Conservation (phyloP, 2,888 invertebrate species). For the Archips xylosteana region DNA sequence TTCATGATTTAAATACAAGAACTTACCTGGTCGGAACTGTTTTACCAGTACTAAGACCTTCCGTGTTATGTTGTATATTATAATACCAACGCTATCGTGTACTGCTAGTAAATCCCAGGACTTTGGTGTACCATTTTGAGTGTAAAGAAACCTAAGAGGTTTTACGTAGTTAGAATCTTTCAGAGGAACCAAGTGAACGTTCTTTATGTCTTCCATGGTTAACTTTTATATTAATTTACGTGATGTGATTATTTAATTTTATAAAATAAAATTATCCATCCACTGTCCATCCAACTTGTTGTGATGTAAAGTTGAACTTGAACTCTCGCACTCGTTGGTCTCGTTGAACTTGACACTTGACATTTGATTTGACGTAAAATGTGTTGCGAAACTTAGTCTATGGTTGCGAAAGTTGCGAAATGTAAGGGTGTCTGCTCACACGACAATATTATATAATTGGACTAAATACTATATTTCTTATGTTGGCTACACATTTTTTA, state of each 20-base stretch:
- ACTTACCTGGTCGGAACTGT: slow-evolving; percentile 94
- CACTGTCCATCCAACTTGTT: no score
- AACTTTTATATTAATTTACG: neutral
- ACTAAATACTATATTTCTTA: no score
- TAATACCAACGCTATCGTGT: slow-evolving; percentile 94
- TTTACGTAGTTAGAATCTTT: slow-evolving; percentile 90
- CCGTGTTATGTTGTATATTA: slow-evolving; percentile 92
- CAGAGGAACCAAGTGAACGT: slow-evolving; percentile 80
- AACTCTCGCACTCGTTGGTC: neutral
- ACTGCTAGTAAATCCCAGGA: slow-evolving; percentile 94
- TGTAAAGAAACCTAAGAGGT: slow-evolving; percentile 90
- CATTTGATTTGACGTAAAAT: neutral
- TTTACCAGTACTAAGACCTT: slow-evolving; percentile 94
- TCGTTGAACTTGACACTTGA: neutral
- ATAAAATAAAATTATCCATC: no score
- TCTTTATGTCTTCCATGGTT: slow-evolving; percentile 80
- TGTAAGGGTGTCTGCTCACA: no score
- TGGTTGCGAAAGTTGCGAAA: no score
- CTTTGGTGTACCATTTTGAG: slow-evolving; percentile 90
- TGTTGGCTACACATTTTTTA: no score
- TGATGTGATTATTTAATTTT: neutral
- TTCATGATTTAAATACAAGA: slow-evolving; percentile 35
- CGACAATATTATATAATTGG: no score
- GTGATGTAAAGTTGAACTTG: slow-evolving; percentile 4
- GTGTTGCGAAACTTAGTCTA: no score